Percentiles rank a stretch among this genome's conserved stretches.
Conservation (phyloP, 2,888 invertebrate genomes). For the Osedax fenrisi region DNA sequence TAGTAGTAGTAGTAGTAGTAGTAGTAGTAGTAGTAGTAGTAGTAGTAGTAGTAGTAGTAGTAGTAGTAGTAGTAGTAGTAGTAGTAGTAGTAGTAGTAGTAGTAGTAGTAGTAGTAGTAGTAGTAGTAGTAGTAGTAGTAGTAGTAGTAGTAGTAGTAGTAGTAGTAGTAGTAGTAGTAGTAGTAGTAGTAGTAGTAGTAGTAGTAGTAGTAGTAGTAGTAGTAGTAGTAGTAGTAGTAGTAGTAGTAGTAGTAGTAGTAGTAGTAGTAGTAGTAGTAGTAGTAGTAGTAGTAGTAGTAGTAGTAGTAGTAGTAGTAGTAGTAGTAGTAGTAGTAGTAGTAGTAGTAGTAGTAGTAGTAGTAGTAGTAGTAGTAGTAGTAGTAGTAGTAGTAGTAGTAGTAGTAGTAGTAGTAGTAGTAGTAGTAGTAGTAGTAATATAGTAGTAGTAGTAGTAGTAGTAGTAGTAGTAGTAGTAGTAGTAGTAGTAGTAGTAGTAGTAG, state of each 20-base stretch:
- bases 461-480: constrained; percentile 8
- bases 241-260: neutral
- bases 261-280: neutral
- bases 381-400: neutral
- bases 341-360: neutral
- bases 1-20: neutral
- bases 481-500: constrained; percentile 5
- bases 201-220: neutral
- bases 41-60: neutral
- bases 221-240: neutral
- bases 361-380: neutral
- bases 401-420: neutral
- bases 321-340: neutral
- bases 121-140: constrained; percentile 2
- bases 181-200: neutral
- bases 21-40: neutral
- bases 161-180: neutral
- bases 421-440: neutral
- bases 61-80: neutral
- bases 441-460: constrained; percentile 1
- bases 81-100: neutral
- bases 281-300: neutral
- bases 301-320: neutral
- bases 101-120: neutral
- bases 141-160: neutral